phyloP scores from a whole-genome alignment of 2,888 invertebrate genomes.

The Rotaria macrura region DNA sequence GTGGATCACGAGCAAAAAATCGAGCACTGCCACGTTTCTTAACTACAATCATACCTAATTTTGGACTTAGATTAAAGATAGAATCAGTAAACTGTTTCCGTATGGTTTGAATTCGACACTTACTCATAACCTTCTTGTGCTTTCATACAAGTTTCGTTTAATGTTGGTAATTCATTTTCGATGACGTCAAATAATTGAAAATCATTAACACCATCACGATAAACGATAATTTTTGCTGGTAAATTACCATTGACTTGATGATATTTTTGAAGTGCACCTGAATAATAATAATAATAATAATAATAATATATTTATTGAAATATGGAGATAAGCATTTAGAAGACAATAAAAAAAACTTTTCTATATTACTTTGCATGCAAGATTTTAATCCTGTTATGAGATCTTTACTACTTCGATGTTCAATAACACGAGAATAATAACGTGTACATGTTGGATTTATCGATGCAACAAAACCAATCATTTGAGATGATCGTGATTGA shows the following conservation, averaged over 20 bases:
- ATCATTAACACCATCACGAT: slow-evolving; percentile 68
- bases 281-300: neutral
- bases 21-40: slow-evolving; percentile 81
- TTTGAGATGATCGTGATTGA: neutral
- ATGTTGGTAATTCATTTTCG: slow-evolving; percentile 45
- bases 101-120: neutral
- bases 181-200: slow-evolving; percentile 44
- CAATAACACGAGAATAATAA: slow-evolving; percentile 64
- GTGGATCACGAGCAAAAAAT: slow-evolving; percentile 55
- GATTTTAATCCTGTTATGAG: slow-evolving; percentile 62
- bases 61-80: slow-evolving; percentile 50
- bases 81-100: neutral
- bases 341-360: no score
- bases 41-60: slow-evolving; percentile 68
- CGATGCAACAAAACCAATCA: slow-evolving; percentile 69
- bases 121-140: slow-evolving; percentile 28
- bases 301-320: no score
- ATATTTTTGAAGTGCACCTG: slow-evolving; percentile 31
- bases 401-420: slow-evolving; percentile 67
- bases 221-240: slow-evolving; percentile 61
- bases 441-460: slow-evolving; percentile 61
- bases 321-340: no score
- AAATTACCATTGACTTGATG: slow-evolving; percentile 24
- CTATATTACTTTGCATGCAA: slow-evolving; percentile 42
- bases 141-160: slow-evolving; percentile 37